Percentiles rank a stretch among this genome's conserved stretches.
Conservation (phyloP, 2,797 vertebrate species). For the Enteromius paludinosus region DNA sequence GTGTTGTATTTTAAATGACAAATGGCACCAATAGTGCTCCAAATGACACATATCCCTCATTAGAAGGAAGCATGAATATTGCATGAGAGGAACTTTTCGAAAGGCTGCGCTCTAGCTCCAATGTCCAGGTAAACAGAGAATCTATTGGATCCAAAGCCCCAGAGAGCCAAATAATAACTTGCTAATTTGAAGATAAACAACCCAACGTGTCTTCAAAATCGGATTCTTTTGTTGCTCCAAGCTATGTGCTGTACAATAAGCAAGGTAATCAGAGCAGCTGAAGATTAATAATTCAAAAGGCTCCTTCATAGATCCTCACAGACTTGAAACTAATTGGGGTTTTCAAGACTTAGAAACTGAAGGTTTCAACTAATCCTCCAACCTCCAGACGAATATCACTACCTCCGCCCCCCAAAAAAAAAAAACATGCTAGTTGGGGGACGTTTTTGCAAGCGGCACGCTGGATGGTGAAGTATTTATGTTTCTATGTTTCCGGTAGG, state of each 20-base stretch:
- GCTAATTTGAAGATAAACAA: conserved; percentile 55
- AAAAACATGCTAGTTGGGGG: neutral
- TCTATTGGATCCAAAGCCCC: conserved; percentile 53
- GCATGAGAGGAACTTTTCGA: conserved; percentile 59
- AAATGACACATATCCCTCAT: conserved; percentile 47
- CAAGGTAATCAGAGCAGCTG: conserved; percentile 45
- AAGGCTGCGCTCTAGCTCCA: conserved; percentile 36
- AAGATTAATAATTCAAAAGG: conserved; percentile 62
- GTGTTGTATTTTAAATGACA: conserved; percentile 17
- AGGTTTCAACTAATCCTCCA: conserved; percentile 31
- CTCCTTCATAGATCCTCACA: conserved; percentile 50
- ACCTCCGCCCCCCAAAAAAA: neutral
- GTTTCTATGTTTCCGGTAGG: conserved; percentile 1
- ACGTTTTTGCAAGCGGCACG: neutral
- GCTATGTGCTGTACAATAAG: conserved; percentile 40
- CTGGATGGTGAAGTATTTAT: neutral
- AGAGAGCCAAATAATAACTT: conserved; percentile 44
- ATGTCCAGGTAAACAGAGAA: conserved; percentile 43
- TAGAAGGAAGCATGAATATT: conserved; percentile 64
- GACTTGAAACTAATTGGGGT: conserved; percentile 58
- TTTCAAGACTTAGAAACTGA: conserved; percentile 47
- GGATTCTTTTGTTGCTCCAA: conserved; percentile 12
- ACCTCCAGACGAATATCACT: neutral
- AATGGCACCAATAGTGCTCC: conserved; percentile 7
- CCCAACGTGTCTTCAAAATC: conserved; percentile 4